Conservation (phyloP, 2,113 vertebrate genomes). For the Cinclus cinclus region DNA sequence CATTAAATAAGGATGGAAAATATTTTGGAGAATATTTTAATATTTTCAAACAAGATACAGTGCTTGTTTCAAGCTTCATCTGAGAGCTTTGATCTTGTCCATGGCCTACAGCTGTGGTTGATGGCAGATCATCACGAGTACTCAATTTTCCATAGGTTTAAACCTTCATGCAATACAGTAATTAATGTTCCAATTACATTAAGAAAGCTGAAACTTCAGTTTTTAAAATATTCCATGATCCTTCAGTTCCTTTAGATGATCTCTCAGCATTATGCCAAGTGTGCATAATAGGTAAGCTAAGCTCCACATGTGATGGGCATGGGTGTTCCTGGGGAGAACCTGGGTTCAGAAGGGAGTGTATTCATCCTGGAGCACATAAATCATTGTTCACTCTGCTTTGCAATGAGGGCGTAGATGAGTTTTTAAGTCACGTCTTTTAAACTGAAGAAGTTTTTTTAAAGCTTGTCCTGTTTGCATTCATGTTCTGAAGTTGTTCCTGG, state of each 20-base stretch:
- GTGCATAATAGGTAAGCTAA: neutral
- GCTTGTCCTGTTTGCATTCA: neutral
- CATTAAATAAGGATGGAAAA: neutral
- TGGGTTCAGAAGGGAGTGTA: neutral
- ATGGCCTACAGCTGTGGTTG: neutral
- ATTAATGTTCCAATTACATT: neutral
- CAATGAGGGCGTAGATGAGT: neutral
- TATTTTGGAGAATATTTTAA: neutral
- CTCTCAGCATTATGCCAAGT: neutral
- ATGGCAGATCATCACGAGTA: neutral
- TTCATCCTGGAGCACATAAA: neutral
- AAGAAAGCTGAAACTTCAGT: neutral
- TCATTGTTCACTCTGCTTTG: neutral
- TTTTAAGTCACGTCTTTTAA: neutral
- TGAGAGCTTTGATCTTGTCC: conserved; percentile 19
- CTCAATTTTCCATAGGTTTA: neutral
- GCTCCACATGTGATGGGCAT: accelerated
- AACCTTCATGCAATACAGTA: neutral
- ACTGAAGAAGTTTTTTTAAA: neutral
- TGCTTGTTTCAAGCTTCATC: neutral
- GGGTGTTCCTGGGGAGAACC: neutral
- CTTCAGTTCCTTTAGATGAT: neutral
- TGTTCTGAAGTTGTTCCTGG: neutral
- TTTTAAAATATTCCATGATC: neutral
- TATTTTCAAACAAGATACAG: neutral